Conservation (phyloP, 2,888 invertebrate genomes). For the Leptinotarsa haldemani region DNA sequence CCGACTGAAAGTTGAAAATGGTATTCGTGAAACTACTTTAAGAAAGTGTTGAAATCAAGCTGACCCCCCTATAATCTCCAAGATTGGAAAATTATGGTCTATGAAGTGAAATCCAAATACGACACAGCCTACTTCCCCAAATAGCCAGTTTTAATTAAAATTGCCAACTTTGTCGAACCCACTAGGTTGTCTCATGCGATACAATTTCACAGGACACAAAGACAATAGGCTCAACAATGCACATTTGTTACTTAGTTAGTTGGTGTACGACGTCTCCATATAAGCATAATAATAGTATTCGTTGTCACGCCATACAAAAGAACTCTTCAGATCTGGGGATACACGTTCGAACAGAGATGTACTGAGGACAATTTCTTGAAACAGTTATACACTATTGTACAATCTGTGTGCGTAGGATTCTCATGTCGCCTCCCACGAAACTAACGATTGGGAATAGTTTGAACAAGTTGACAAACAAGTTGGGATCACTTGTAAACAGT, state of each 20-base stretch:
- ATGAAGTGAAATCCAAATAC: neutral
- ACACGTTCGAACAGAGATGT: constrained; percentile 10
- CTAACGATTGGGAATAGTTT: too few relatives aligned
- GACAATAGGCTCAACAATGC: constrained; percentile 23
- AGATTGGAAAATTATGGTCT: neutral
- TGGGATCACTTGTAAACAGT: too few relatives aligned
- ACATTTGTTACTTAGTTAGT: constrained; percentile 26
- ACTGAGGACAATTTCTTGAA: neutral
- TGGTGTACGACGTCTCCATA: constrained; percentile 24
- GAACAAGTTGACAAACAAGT: too few relatives aligned
- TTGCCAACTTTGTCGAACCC: constrained; percentile 1
- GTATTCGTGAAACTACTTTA: too few relatives aligned
- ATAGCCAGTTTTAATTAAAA: constrained; percentile 7
- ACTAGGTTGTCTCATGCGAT: constrained; percentile 5
- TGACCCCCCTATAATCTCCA: neutral
- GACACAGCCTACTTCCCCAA: constrained; percentile 2
- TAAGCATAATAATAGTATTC: constrained; percentile 24
- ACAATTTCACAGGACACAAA: constrained; percentile 12
- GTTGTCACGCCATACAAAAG: constrained; percentile 23
- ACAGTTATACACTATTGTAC: neutral
- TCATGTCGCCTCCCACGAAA: too few relatives aligned
- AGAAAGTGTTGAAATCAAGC: too few relatives aligned
- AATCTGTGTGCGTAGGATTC: too few relatives aligned
- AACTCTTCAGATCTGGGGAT: constrained; percentile 20
- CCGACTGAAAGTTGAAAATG: too few relatives aligned